These are phyloP conservation scores for Lepidocyrtoides sp. DNA, from an alignment of 2,888 invertebrate species.

Conservation along the genomic window DNA sequence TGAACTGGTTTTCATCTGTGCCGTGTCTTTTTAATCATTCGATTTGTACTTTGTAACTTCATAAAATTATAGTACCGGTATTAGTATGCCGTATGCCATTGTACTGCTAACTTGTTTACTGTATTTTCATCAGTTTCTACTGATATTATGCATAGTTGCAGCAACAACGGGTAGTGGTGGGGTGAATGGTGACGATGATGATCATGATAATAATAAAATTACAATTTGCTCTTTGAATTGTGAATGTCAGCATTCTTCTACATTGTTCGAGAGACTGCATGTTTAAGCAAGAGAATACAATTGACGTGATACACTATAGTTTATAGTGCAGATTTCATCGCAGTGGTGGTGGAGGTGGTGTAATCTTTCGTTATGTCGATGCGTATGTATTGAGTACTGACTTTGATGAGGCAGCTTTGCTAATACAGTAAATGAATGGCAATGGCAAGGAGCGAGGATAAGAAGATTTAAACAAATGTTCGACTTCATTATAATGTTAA, in stretches of 20 bases:
- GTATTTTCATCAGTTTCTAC: background rate
- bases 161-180: no score
- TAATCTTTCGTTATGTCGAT: background rate
- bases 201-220: constrained; percentile 1
- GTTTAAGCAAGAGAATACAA: background rate
- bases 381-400: no score
- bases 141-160: background rate
- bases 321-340: background rate
- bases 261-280: background rate
- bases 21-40: background rate
- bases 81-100: background rate
- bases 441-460: background rate
- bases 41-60: background rate
- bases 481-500: background rate
- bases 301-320: background rate
- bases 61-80: background rate
- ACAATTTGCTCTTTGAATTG: background rate
- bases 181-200: background rate
- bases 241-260: constrained; percentile 26
- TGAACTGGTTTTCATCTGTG: constrained; percentile 34
- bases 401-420: no score
- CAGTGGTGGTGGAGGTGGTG: background rate
- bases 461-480: background rate
- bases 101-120: constrained; percentile 17
- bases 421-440: background rate